phyloP scores from a whole-genome alignment of 2,113 vertebrate genomes.

The Pseudonaja textilis region DNA sequence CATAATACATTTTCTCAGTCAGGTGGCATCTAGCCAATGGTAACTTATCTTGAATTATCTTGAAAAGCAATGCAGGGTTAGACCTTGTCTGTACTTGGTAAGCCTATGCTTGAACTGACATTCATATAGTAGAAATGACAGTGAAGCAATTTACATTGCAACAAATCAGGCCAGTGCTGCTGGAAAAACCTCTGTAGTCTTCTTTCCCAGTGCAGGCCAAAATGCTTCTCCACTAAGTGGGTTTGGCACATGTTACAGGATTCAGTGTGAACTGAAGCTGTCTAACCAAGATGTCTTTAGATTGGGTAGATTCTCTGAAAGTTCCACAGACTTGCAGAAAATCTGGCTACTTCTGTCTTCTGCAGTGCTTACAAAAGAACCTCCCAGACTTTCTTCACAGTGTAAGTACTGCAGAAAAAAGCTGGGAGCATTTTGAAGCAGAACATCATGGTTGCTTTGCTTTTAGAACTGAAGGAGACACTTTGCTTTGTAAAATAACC shows the following conservation, averaged over 20 bases:
- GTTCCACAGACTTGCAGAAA: neutral
- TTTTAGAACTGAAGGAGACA: neutral
- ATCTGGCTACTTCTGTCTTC: neutral
- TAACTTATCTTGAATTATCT: neutral
- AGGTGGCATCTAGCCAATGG: neutral
- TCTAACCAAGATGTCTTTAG: neutral
- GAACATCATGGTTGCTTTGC: neutral
- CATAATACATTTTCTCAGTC: neutral
- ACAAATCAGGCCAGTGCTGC: neutral
- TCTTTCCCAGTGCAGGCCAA: neutral
- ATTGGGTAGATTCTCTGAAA: neutral
- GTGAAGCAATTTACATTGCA: neutral
- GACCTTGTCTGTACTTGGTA: neutral
- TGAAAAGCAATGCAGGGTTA: neutral
- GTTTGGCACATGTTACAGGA: neutral
- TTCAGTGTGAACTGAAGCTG: neutral
- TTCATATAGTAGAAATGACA: neutral
- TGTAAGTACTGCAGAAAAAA: neutral
- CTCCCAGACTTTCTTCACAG: neutral
- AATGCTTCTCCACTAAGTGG: neutral
- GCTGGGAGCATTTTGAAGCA: neutral
- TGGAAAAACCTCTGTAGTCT: neutral
- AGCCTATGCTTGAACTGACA: neutral
- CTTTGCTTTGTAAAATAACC: neutral
- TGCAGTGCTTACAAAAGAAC: neutral